A percentile compares a stretch with the other conserved stretches of the same genome.
phyloP scores from a whole-genome alignment of 2,888 invertebrate genomes.

The Anodontia alba region DNA sequence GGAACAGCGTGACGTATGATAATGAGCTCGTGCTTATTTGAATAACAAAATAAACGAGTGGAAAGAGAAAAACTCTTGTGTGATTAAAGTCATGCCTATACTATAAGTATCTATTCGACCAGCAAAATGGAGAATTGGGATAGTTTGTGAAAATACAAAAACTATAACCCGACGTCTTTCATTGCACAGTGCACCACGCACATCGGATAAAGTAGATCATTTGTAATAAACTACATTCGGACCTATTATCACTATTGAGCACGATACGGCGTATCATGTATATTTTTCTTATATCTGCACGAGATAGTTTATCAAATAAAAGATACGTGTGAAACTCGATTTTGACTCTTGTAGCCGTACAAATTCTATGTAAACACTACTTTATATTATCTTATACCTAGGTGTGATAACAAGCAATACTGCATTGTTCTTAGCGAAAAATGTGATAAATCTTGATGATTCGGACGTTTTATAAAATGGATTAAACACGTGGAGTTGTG shows the following conservation, averaged over 20 bases:
- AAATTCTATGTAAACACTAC: not conserved
- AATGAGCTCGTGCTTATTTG: conserved; percentile 49
- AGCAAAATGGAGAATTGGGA: not conserved
- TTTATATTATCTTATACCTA: not conserved
- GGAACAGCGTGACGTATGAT: conserved; percentile 47
- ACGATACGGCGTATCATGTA: not conserved
- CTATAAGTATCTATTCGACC: not conserved
- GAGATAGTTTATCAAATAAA: not conserved
- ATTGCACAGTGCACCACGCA: not conserved
- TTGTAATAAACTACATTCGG: too few species aligned
- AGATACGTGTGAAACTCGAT: not conserved
- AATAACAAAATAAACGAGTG: conserved; percentile 42
- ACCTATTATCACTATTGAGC: not conserved
- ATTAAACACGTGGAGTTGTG: not conserved
- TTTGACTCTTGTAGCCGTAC: conserved; percentile 1
- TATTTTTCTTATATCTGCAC: not conserved
- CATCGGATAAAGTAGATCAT: not conserved
- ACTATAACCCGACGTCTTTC: not conserved
- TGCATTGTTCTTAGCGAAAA: not conserved
- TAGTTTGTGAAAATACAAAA: not conserved
- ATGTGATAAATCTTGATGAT: too few species aligned
- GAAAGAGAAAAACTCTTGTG: conserved; percentile 1
- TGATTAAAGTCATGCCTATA: not conserved
- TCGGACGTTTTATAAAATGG: not conserved
- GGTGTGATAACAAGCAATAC: not conserved